These are phyloP conservation scores for Phoxinus phoxinus DNA, from an alignment of 2,113 vertebrate genomes.

Conservation along the genomic window DNA sequence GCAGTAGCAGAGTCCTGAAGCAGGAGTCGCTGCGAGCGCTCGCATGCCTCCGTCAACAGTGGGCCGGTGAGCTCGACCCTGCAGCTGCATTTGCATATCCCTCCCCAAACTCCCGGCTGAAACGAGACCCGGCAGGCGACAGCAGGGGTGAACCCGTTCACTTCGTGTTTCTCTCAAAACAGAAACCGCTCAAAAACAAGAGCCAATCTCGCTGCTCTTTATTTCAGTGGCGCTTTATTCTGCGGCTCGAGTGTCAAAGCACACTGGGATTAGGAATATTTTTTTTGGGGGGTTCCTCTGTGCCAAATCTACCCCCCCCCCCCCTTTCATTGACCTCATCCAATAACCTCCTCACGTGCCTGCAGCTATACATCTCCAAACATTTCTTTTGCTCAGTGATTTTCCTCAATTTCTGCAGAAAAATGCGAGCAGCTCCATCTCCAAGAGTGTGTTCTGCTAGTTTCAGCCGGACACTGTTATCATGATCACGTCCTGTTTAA, in stretches of 20 bases:
- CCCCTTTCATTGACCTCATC: conserved; percentile 7
- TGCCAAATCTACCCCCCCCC: background rate
- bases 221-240: background rate
- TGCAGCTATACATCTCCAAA: conserved; percentile 8
- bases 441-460: background rate
- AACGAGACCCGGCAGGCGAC: conserved; percentile 30
- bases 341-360: background rate
- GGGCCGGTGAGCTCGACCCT: background rate
- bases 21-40: background rate
- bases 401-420: background rate
- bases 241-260: background rate
- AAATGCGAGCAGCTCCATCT: background rate
- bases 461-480: too few species aligned
- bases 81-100: conserved; percentile 34
- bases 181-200: background rate
- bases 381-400: conserved; percentile 1
- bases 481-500: too few species aligned
- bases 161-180: conserved; percentile 11
- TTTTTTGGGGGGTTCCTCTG: background rate
- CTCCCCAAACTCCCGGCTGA: conserved; percentile 15
- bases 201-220: background rate
- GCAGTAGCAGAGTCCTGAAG: conserved; percentile 16
- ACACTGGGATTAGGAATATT: background rate
- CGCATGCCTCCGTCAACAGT: conserved; percentile 7
- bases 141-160: conserved; percentile 31